Conservation (phyloP, 2,113 vertebrate genomes). For the Zapus hudsonius region DNA sequence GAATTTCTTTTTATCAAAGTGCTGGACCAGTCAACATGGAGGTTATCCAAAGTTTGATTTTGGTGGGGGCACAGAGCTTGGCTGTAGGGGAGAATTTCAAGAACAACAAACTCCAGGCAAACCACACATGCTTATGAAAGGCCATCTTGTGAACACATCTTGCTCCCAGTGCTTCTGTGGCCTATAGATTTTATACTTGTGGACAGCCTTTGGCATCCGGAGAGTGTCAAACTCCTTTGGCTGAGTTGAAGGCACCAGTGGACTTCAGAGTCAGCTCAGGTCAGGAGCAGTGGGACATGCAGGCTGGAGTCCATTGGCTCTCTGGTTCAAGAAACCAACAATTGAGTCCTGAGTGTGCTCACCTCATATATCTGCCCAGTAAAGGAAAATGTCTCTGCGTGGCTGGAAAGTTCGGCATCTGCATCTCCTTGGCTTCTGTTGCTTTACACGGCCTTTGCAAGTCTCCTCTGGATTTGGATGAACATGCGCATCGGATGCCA, state of each 20-base stretch:
- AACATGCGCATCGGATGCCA: conserved; percentile 86
- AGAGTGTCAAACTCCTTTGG: background rate
- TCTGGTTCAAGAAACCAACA: background rate
- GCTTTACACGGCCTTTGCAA: conserved; percentile 77
- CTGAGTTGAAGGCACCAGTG: background rate
- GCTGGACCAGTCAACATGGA: background rate
- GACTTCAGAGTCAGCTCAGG: background rate
- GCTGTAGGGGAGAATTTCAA: background rate
- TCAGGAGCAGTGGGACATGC: background rate
- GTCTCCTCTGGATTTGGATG: conserved; percentile 85
- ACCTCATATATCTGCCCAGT: background rate
- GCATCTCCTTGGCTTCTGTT: conserved; percentile 81
- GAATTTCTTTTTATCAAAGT: conserved; percentile 39
- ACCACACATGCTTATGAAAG: background rate
- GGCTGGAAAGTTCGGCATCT: conserved; percentile 73
- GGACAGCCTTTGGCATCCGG: background rate
- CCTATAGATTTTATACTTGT: background rate
- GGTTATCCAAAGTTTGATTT: conserved; percentile 3
- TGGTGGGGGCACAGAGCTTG: background rate
- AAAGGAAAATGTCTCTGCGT: conserved; percentile 62
- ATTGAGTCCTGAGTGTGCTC: background rate
- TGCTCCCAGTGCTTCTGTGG: background rate
- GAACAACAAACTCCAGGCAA: conserved; percentile 18
- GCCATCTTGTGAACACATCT: conserved; percentile 23
- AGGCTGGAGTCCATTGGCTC: background rate